These are phyloP conservation scores for Carapus acus DNA, from an alignment of 2,797 vertebrate genomes.

Conservation along the genomic window DNA sequence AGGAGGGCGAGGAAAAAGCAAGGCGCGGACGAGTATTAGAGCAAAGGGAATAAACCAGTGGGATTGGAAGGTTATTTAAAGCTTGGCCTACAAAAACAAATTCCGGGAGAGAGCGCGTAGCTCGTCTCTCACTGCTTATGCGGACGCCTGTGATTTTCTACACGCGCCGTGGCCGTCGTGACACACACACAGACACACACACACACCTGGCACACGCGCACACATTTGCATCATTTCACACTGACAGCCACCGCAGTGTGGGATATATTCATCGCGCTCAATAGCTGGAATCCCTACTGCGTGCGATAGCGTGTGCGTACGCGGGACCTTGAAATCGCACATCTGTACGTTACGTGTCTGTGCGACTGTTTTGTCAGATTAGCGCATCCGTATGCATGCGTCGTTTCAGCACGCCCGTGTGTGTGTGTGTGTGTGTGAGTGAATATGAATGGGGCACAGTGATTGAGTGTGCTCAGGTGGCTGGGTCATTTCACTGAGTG, in stretches of 20 bases:
- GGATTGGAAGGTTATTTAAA: conserved; percentile 69
- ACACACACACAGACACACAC: conserved; percentile 18
- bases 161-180: not conserved
- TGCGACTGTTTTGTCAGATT: no score
- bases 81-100: conserved; percentile 65
- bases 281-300: no score
- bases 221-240: conserved; percentile 2
- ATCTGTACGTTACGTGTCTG: not conserved
- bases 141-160: conserved; percentile 25
- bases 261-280: conserved; percentile 4
- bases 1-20: no score
- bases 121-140: conserved; percentile 7
- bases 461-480: conserved; percentile 54
- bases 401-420: not conserved
- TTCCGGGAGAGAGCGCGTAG: conserved; percentile 37
- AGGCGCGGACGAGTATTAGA: conserved; percentile 42
- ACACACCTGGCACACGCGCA: not conserved
- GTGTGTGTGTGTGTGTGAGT: conserved; percentile 2
- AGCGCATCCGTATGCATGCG: no score
- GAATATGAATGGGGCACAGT: conserved; percentile 25
- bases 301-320: no score
- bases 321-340: no score
- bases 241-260: not conserved
- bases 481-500: conserved; percentile 56
- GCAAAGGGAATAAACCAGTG: conserved; percentile 54